Conservation (phyloP, 2,888 invertebrate genomes). For the Amiota communis region DNA sequence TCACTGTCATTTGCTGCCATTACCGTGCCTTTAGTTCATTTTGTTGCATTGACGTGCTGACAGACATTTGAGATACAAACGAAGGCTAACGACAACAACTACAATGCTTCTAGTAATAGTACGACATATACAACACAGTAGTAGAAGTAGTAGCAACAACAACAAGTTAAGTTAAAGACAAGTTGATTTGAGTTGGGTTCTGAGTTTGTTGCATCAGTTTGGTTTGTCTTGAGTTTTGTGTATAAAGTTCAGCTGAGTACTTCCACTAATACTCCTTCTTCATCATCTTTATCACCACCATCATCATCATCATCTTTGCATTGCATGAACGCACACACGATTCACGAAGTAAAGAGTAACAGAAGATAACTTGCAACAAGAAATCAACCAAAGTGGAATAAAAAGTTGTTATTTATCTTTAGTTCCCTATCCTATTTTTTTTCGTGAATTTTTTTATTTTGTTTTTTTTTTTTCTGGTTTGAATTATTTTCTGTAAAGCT, state of each 20-base stretch:
- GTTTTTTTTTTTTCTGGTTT: slow-evolving; percentile 5
- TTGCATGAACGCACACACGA: slow-evolving; percentile 26
- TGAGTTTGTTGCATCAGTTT: not conserved
- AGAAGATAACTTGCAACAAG: not conserved
- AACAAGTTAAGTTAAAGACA: slow-evolving; percentile 5
- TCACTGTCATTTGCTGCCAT: slow-evolving; percentile 16
- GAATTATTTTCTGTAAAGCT: too few relatives aligned
- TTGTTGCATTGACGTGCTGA: slow-evolving; percentile 22
- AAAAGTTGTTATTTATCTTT: slow-evolving; percentile 27
- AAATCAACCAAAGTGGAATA: not conserved
- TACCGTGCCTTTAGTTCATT: not conserved
- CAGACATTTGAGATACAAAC: slow-evolving; percentile 12
- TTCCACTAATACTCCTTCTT: too few relatives aligned
- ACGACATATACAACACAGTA: too few relatives aligned
- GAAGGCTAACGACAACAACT: not conserved
- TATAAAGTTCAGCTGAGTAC: too few relatives aligned
- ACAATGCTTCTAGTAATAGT: too few relatives aligned
- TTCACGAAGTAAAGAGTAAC: not conserved
- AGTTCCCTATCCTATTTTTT: not conserved
- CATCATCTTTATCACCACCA: too few relatives aligned
- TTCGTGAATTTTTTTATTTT: too few relatives aligned
- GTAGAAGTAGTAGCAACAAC: not conserved
- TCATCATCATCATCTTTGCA: not conserved
- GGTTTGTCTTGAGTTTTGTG: slow-evolving; percentile 7
- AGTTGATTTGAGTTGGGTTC: slow-evolving; percentile 10